A percentile compares a stretch with the other conserved stretches of the same genome.
These are phyloP conservation scores for Ectemnius continuus DNA, from an alignment of 2,888 invertebrate species.

Conservation along the genomic window DNA sequence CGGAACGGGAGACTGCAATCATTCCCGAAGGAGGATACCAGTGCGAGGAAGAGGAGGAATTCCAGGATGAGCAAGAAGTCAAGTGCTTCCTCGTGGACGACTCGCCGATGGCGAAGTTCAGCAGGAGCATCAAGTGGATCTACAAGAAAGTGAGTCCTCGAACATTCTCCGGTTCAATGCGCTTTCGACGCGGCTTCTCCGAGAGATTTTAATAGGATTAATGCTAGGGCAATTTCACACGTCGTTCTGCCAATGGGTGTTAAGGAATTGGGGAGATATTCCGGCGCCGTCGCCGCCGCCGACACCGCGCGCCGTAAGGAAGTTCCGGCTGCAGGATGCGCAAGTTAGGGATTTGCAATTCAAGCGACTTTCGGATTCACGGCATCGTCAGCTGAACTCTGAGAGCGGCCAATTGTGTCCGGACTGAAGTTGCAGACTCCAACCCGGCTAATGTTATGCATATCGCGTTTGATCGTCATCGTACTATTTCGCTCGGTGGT, in stretches of 20 bases:
- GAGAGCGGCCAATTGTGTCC: constrained; percentile 16
- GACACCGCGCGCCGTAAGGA: background rate
- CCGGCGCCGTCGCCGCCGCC: no score
- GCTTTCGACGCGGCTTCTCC: no score
- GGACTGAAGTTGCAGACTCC: background rate
- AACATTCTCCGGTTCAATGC: background rate
- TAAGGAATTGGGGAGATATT: constrained; percentile 5
- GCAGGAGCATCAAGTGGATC: constrained; percentile 70
- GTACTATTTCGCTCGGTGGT: no score
- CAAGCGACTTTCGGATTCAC: constrained; percentile 33
- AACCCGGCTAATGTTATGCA: no score
- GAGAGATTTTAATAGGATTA: no score
- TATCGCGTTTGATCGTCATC: no score
- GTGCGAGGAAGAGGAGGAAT: constrained; percentile 18
- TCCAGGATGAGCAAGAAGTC: constrained; percentile 48
- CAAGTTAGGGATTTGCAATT: constrained; percentile 28
- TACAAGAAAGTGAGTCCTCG: constrained; percentile 69
- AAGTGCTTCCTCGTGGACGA: constrained; percentile 70
- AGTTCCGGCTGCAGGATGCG: background rate
- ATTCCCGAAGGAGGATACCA: constrained; percentile 5
- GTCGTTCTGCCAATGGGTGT: constrained; percentile 6
- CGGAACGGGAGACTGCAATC: background rate
- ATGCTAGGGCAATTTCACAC: background rate
- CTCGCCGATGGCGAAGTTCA: constrained; percentile 70
- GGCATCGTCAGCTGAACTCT: constrained; percentile 46